These are phyloP conservation scores for Metopia argyrocephala DNA, from an alignment of 2,888 invertebrate species.

Conservation along the genomic window DNA sequence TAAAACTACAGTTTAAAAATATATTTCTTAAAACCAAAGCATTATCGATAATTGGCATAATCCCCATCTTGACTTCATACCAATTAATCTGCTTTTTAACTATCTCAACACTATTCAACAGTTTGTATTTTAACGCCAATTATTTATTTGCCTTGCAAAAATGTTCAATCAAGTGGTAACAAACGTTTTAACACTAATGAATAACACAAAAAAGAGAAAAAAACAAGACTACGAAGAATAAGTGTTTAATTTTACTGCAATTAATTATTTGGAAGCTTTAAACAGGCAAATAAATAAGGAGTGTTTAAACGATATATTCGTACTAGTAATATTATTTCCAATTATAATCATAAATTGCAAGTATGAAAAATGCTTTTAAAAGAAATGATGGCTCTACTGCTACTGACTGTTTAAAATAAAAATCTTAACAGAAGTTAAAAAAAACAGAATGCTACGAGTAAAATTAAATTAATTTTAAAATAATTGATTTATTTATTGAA, in stretches of 20 bases:
- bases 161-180: conserved; percentile 33
- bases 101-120: not conserved
- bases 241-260: conserved; percentile 27
- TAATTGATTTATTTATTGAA: too few relatives aligned
- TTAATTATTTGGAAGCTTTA: conserved; percentile 30
- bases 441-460: too few relatives aligned
- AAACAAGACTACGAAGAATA: not conserved
- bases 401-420: too few relatives aligned
- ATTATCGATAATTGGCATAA: not conserved
- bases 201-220: not conserved
- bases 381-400: too few relatives aligned
- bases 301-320: conserved; percentile 11
- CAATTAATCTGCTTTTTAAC: not conserved
- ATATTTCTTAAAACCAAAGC: too few relatives aligned
- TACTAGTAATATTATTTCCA: not conserved
- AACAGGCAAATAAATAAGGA: not conserved
- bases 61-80: conserved; percentile 9
- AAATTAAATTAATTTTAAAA: too few relatives aligned
- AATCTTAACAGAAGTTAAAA: too few relatives aligned
- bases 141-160: conserved; percentile 14
- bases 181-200: conserved; percentile 36
- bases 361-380: too few relatives aligned
- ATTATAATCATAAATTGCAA: too few relatives aligned
- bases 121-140: conserved; percentile 23
- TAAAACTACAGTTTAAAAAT: too few relatives aligned